These are phyloP conservation scores for Probaryconus sp. DNA, from an alignment of 1,140 invertebrate genomes.

Conservation along the genomic window DNA sequence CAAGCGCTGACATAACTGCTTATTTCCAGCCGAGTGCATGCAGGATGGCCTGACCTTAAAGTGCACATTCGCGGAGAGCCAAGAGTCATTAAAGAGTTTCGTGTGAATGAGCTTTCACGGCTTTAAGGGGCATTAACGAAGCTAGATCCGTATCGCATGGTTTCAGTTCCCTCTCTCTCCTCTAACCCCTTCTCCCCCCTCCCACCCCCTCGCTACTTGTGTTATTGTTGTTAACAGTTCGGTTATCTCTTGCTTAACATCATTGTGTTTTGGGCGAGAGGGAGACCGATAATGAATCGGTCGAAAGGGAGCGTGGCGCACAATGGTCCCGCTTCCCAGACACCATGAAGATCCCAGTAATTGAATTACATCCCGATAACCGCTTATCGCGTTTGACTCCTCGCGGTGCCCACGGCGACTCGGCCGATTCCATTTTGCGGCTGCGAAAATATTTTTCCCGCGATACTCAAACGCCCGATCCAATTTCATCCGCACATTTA, in stretches of 20 bases:
- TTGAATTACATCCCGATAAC: slow-evolving; percentile 75
- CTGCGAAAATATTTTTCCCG: slow-evolving; percentile 61
- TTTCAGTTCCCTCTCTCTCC: too few species aligned
- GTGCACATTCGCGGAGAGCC: slow-evolving; percentile 17
- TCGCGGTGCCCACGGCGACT: slow-evolving; percentile 11
- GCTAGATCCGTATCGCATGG: too few species aligned
- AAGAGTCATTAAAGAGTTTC: slow-evolving; percentile 59
- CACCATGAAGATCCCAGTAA: slow-evolving; percentile 74
- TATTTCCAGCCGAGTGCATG: slow-evolving; percentile 14
- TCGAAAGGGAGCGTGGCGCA: slow-evolving; percentile 64
- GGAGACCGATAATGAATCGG: slow-evolving; percentile 72
- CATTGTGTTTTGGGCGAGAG: slow-evolving; percentile 66
- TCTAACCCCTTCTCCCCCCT: too few species aligned
- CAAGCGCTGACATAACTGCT: slow-evolving; percentile 27
- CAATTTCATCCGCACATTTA: slow-evolving; percentile 24
- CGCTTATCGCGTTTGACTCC: slow-evolving; percentile 65
- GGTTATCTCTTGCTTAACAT: slow-evolving; percentile 69
- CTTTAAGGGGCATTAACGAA: slow-evolving; percentile 50
- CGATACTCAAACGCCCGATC: slow-evolving; percentile 12
- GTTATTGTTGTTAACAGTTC: slow-evolving; percentile 48
- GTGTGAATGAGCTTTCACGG: slow-evolving; percentile 37
- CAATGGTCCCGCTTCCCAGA: slow-evolving; percentile 69
- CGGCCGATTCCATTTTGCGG: background rate
- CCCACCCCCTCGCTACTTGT: background rate
- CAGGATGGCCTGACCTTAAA: slow-evolving; percentile 32